Evolutionary conservation across 2,797 vertebrate species (phyloP).

Genomic region (Gymnoscopelus microlampas): DNA sequence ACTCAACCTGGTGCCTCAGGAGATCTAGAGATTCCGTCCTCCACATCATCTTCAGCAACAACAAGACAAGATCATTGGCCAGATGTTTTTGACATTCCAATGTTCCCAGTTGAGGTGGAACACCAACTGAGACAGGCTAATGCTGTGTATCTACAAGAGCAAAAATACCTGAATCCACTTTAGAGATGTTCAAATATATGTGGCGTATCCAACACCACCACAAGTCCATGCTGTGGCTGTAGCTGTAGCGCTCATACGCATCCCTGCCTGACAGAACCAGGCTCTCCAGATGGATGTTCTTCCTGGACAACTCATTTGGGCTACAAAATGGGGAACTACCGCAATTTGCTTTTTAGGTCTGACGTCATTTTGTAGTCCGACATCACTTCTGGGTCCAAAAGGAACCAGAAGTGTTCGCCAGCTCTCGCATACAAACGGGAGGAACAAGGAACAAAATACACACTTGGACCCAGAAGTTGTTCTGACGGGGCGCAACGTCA

Average conservation of each 20-base stretch:
- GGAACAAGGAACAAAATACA: too few relatives aligned
- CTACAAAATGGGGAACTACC: constrained; percentile 33
- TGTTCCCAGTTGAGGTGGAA: constrained; percentile 21
- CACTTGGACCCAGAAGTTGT: too few relatives aligned
- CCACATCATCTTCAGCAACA: constrained; percentile 13
- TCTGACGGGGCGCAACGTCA: too few relatives aligned
- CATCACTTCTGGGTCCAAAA: too few relatives aligned
- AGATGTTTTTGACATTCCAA: constrained; percentile 20
- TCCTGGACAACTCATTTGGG: constrained; percentile 25
- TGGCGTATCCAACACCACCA: constrained; percentile 13
- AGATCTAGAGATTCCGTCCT: constrained; percentile 1
- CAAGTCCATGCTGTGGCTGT: background rate
- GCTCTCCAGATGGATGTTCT: constrained; percentile 29
- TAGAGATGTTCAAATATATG: constrained; percentile 29
- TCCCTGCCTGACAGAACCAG: constrained; percentile 29
- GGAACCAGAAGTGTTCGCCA: too few relatives aligned
- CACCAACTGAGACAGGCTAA: constrained; percentile 7
- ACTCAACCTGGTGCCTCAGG: background rate
- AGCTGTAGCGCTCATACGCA: constrained; percentile 24
- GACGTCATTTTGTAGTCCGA: too few relatives aligned
- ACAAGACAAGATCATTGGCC: constrained; percentile 12
- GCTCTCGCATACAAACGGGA: too few relatives aligned
- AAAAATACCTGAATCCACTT: constrained; percentile 2
- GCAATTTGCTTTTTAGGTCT: background rate
- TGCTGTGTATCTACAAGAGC: background rate